These are phyloP conservation scores for Cottoperca gobio DNA, from an alignment of 2,797 vertebrate species.

Conservation along the genomic window DNA sequence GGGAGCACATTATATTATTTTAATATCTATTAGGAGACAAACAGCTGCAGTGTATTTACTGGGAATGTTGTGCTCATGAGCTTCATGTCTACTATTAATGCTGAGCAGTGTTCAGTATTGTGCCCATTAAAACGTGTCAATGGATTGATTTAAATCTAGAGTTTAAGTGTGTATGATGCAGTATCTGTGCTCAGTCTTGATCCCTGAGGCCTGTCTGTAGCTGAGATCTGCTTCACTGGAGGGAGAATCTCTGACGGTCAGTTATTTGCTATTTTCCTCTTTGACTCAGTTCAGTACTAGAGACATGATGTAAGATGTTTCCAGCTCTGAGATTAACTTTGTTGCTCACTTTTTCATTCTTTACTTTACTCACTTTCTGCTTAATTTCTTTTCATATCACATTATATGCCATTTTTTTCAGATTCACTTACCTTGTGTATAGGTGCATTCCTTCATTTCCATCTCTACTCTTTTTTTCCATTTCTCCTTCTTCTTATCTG, in stretches of 20 bases:
- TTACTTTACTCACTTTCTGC: background rate
- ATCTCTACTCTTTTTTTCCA: background rate
- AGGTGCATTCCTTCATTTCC: background rate
- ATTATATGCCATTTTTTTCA: background rate
- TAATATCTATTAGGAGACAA: background rate
- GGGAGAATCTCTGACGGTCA: background rate
- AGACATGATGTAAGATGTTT: background rate
- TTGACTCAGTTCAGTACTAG: background rate
- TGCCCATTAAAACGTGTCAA: no score
- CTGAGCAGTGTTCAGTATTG: background rate
- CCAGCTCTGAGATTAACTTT: no score
- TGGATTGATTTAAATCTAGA: no score
- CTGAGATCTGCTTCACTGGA: constrained; percentile 15
- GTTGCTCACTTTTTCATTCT: background rate
- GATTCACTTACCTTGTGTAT: background rate
- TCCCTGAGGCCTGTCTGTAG: background rate
- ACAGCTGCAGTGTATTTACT: background rate
- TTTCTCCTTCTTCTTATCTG: background rate
- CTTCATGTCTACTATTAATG: background rate
- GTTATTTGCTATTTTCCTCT: background rate
- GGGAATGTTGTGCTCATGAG: background rate
- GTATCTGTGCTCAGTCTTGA: background rate
- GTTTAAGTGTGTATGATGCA: no score
- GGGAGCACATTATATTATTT: background rate
- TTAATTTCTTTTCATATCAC: background rate